Percentiles rank a stretch among this genome's conserved stretches.
Evolutionary conservation across 2,113 vertebrate species (phyloP).

Genomic region (Donacobius atricapilla): DNA sequence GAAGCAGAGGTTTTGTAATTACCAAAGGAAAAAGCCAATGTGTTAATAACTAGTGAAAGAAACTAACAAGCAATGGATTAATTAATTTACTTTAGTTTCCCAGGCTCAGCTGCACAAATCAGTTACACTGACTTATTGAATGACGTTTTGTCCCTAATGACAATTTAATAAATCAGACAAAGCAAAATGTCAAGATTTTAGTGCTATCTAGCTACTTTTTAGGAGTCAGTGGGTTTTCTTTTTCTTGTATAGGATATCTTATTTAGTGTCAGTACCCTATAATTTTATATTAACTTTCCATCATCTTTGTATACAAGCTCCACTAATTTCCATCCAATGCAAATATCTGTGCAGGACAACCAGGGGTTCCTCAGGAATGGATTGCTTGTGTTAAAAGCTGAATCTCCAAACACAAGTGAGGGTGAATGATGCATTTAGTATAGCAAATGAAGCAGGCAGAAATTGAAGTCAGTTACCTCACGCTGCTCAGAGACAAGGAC

Average conservation of each 20-base stretch:
- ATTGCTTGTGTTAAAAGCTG: neutral
- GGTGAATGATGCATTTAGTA: neutral
- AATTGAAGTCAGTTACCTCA: neutral
- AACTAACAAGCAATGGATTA: neutral
- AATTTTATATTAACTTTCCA: neutral
- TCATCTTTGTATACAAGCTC: neutral
- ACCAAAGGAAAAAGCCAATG: neutral
- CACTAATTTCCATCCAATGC: neutral
- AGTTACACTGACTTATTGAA: neutral
- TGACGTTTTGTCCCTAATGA: neutral
- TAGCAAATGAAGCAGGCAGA: neutral
- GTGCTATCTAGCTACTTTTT: neutral
- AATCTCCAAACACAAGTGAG: neutral
- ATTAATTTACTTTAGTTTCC: neutral
- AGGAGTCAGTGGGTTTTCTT: neutral
- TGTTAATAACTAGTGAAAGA: neutral
- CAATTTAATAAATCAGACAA: neutral
- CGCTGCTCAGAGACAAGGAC: fast-evolving
- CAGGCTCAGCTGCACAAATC: neutral
- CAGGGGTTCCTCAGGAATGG: neutral
- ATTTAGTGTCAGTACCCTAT: neutral
- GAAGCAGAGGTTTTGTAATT: neutral
- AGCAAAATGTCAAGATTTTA: neutral
- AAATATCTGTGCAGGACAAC: neutral
- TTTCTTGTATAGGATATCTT: neutral